phyloP scores from a whole-genome alignment of 1,140 invertebrate genomes.

The Lutraria rhynchaena region DNA sequence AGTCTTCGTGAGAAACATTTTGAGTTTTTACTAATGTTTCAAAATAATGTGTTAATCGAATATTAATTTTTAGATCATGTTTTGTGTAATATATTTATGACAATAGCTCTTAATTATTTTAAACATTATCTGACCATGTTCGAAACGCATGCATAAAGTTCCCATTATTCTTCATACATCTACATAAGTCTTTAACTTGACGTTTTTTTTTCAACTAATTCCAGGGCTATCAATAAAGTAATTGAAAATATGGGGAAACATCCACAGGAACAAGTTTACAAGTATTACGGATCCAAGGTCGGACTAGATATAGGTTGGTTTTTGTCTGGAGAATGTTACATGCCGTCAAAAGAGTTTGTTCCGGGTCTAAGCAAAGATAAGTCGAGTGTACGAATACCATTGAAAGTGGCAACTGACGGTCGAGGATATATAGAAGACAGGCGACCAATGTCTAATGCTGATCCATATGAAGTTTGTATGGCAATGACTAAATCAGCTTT shows the following conservation, averaged over 20 bases:
- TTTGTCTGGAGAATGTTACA: constrained; percentile 15
- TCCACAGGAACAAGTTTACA: constrained; percentile 10
- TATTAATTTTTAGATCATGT: no score
- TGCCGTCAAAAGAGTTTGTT: constrained; percentile 28
- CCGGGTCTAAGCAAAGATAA: background rate
- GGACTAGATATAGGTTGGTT: constrained; percentile 27
- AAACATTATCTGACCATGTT: no score
- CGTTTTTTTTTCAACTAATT: no score
- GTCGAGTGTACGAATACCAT: constrained; percentile 35
- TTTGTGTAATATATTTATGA: no score
- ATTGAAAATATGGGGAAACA: constrained; percentile 22
- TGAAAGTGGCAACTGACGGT: background rate
- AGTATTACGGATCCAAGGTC: constrained; percentile 11
- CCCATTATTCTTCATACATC: no score
- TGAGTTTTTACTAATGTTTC: no score
- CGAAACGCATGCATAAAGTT: no score
- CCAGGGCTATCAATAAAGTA: background rate
- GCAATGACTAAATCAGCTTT: constrained; percentile 26
- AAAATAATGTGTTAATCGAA: no score
- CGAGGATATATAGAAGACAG: constrained; percentile 43
- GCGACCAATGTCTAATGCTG: constrained; percentile 22
- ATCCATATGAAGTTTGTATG: constrained; percentile 32
- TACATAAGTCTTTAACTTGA: no score
- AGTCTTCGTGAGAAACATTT: no score
- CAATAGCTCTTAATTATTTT: no score